Evolutionary conservation across 2,113 vertebrate species (phyloP), one percentile per base, ranked within the genome.

Genomic region (Phyllostomus discolor): DNA sequence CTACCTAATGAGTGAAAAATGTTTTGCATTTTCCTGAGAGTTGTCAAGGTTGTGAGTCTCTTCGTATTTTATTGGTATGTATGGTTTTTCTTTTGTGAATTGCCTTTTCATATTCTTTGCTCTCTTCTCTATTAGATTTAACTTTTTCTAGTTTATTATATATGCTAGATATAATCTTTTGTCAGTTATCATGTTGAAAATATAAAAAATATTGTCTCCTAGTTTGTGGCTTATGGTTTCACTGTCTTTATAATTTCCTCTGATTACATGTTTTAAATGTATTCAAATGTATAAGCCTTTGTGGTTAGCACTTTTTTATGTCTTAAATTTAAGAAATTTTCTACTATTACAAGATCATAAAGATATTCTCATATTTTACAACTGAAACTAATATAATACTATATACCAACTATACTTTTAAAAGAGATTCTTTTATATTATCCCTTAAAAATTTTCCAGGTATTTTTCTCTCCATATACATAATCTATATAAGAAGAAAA

Each of bases 41-140:
- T 54, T 84, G 62, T 20, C 93, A 24, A 73, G n/a, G 4, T 66
- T 64, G 48, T 64, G 20, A 88, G 41, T 90, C 35, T 91, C 64
- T 70, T 35, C 76, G 22, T 78, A 73, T 94, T 81, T 93, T 75
- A 48, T 67, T 95, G 48, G 67, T 15, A 81, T 66, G 9, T 70
- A 67, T 62, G 9, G 43, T 72, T 85, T 78, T 97, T 76, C 66
- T 93, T 91, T 84, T 69, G 64, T 70, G 54, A 72, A 54, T 38
- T 95, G 48, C 41, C 43, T 96, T 96, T 92, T 97, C 78, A 94
- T 90, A 91, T 90, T 66, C 67, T 86, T 89, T 85, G 33, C 35
- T 41, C 31, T 75, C 80, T 95, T 91, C 7, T 90, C 50, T 88
- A n/a, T 70, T 85, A 87, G 75, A 43, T 94, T 96, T 91, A 52